A percentile compares a stretch with the other conserved stretches of the same genome.
Conservation (phyloP, 2,113 vertebrate species). For the Melanocharis versteri region DNA sequence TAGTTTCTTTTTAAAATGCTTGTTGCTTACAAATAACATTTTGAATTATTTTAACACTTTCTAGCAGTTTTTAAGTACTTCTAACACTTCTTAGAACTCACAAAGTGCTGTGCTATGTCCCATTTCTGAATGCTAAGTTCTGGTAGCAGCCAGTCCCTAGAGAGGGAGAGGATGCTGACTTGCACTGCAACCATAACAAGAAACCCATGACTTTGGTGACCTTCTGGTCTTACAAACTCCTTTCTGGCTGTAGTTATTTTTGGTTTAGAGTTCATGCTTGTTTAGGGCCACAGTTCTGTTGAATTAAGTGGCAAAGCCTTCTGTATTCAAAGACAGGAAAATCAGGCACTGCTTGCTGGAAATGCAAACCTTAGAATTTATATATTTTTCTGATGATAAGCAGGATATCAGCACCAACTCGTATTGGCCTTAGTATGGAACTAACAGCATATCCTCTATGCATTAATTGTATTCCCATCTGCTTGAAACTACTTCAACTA, state of each 20-base stretch:
- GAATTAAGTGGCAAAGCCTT: not conserved
- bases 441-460: not conserved
- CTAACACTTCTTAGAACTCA: not conserved
- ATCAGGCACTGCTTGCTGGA: not conserved
- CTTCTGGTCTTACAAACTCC: not conserved
- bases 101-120: not conserved
- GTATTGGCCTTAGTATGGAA: not conserved
- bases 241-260: not conserved
- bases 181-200: not conserved
- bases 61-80: not conserved
- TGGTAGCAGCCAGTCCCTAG: not conserved
- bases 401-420: not conserved
- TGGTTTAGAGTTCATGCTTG: not conserved
- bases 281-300: not conserved
- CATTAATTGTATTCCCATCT: conserved; percentile 32
- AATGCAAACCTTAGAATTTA: not conserved
- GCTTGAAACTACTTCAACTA: conserved; percentile 22
- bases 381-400: not conserved
- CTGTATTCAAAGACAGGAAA: not conserved
- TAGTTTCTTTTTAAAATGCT: not conserved
- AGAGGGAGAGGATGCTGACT: not conserved
- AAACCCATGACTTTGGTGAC: not conserved
- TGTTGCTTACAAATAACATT: not conserved
- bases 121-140: not conserved
- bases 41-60: not conserved